These are phyloP conservation scores for Gopherus evgoodei DNA, from an alignment of 2,113 vertebrate genomes.

Conservation along the genomic window DNA sequence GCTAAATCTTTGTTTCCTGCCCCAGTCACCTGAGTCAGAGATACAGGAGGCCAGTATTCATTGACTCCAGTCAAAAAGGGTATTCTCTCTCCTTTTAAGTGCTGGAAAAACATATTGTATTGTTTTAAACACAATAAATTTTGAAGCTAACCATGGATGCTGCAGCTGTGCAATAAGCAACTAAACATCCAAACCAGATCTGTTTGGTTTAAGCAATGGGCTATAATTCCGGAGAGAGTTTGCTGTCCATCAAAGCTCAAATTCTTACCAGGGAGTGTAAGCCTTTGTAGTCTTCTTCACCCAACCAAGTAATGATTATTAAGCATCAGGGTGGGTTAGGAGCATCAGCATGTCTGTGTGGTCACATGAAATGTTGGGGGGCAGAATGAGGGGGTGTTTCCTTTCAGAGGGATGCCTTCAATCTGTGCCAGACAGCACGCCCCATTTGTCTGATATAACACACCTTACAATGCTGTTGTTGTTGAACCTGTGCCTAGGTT, in stretches of 20 bases:
- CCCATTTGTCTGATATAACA: neutral
- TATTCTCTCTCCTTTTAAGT: neutral
- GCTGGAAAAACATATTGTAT: accelerated
- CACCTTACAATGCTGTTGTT: neutral
- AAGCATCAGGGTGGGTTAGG: neutral
- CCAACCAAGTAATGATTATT: neutral
- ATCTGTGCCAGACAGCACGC: neutral
- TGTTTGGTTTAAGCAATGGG: neutral
- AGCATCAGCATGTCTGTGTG: neutral
- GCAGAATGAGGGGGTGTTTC: neutral
- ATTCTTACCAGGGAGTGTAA: neutral
- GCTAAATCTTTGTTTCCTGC: neutral
- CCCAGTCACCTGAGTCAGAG: neutral
- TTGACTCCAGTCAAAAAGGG: neutral
- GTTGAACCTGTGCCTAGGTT: neutral
- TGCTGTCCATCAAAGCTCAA: neutral
- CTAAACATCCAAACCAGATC: accelerated
- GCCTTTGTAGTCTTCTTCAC: neutral
- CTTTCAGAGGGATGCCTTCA: neutral
- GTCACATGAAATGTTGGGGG: neutral
- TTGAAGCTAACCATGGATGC: slow-evolving; percentile 10
- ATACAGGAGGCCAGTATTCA: neutral
- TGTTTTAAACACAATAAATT: neutral
- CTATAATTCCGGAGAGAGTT: neutral
- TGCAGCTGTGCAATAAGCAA: neutral